Conservation (phyloP, 2,113 vertebrate genomes). For the Tyto alba region DNA sequence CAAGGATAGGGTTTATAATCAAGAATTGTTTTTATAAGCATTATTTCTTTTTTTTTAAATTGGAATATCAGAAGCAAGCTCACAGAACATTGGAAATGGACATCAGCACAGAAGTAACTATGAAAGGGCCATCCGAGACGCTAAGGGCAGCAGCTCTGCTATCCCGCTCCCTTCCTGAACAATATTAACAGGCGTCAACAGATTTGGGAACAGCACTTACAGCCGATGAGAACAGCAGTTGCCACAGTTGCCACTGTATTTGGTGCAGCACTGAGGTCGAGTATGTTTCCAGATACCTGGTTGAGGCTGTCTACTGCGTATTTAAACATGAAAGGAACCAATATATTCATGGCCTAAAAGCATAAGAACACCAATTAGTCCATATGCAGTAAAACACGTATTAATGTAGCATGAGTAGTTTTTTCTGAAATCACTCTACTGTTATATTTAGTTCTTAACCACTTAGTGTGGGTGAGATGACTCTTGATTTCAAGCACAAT, state of each 20-base stretch:
- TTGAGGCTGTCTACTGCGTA: slow-evolving; percentile 96
- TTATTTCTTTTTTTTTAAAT: slow-evolving; percentile 27
- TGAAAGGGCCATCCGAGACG: not conserved
- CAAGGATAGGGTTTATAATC: not conserved
- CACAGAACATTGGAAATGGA: not conserved
- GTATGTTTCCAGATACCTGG: slow-evolving; percentile 92
- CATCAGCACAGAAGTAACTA: not conserved
- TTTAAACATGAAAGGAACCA: slow-evolving; percentile 99
- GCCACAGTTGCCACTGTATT: slow-evolving; percentile 94
- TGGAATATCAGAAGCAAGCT: slow-evolving; percentile 1
- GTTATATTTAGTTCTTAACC: not conserved
- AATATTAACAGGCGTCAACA: slow-evolving; percentile 61
- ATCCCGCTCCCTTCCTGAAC: slow-evolving; percentile 58
- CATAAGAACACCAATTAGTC: slow-evolving; percentile 54
- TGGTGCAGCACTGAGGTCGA: slow-evolving; percentile 89
- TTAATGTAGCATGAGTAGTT: not conserved
- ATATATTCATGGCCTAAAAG: slow-evolving; percentile 91
- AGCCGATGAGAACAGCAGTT: slow-evolving; percentile 93
- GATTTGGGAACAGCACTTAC: slow-evolving; percentile 81
- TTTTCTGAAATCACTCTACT: not conserved
- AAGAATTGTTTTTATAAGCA: not conserved
- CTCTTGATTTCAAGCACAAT: not conserved
- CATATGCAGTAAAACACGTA: not conserved
- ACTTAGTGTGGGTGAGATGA: not conserved
- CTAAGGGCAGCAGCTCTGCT: slow-evolving; percentile 71